phyloP scores from a whole-genome alignment of 1,140 invertebrate genomes.

The Aphis craccivora region DNA sequence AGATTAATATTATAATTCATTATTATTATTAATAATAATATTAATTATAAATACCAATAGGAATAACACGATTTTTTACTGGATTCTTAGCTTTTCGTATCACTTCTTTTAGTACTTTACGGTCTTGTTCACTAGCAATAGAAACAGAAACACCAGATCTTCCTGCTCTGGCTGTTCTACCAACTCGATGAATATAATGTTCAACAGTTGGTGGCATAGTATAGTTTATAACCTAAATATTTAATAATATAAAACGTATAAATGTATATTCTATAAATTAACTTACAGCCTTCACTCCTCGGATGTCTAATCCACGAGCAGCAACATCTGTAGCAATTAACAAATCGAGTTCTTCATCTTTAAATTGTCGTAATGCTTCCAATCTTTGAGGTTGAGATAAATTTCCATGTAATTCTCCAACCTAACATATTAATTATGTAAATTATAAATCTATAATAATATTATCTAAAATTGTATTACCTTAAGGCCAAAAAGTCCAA shows the following conservation, averaged over 20 bases:
- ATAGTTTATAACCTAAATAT: constrained; percentile 84
- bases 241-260: constrained; percentile 60
- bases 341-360: constrained; percentile 87
- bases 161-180: constrained; percentile 93
- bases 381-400: constrained; percentile 90
- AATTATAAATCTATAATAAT: not conserved
- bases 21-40: not conserved
- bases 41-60: constrained; percentile 68
- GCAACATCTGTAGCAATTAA: constrained; percentile 96
- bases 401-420: constrained; percentile 95
- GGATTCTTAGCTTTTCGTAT: constrained; percentile 85
- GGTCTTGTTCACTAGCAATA: constrained; percentile 90
- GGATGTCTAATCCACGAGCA: constrained; percentile 94
- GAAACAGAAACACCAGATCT: constrained; percentile 89
- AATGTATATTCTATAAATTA: not conserved
- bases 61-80: constrained; percentile 87
- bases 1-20: not conserved
- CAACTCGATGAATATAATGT: constrained; percentile 95
- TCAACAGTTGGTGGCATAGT: constrained; percentile 92
- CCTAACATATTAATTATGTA: constrained; percentile 63
- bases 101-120: constrained; percentile 89
- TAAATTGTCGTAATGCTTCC: constrained; percentile 88
- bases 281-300: constrained; percentile 88
- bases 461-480: constrained; percentile 63
- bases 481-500: constrained; percentile 86